Conservation (phyloP, 2,888 invertebrate genomes). For the Cantharis flavilabris region DNA sequence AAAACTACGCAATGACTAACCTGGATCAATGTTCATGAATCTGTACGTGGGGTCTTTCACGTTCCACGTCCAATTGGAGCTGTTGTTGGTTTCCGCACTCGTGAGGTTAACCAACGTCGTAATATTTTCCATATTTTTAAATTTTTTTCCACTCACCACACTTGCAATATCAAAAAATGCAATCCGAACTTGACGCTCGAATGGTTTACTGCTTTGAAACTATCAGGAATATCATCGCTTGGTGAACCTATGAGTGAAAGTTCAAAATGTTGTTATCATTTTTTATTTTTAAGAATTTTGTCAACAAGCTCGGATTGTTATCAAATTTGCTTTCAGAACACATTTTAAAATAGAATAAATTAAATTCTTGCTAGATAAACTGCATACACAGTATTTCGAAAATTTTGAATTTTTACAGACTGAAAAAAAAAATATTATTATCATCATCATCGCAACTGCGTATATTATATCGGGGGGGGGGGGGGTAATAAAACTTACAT, state of each 20-base stretch:
- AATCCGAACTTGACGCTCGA: too few species aligned
- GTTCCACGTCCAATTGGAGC: constrained; percentile 2
- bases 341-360: neutral
- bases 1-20: constrained; percentile 10
- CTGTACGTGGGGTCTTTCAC: constrained; percentile 10
- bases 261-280: neutral
- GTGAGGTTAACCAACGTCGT: neutral
- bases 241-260: neutral
- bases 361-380: too few species aligned
- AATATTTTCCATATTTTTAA: neutral
- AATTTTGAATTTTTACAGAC: too few species aligned
- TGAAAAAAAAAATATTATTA: too few species aligned
- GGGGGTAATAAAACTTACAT: neutral
- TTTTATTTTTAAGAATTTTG: neutral
- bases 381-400: too few species aligned
- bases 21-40: constrained; percentile 18
- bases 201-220: neutral
- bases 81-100: neutral
- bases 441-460: too few species aligned
- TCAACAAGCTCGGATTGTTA: neutral
- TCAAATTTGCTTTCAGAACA: neutral
- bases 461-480: too few species aligned
- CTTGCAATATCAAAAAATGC: neutral
- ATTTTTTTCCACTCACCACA: neutral
- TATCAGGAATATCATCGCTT: neutral